phyloP scores from a whole-genome alignment of 2,888 invertebrate species.

The Artemia sinica region DNA sequence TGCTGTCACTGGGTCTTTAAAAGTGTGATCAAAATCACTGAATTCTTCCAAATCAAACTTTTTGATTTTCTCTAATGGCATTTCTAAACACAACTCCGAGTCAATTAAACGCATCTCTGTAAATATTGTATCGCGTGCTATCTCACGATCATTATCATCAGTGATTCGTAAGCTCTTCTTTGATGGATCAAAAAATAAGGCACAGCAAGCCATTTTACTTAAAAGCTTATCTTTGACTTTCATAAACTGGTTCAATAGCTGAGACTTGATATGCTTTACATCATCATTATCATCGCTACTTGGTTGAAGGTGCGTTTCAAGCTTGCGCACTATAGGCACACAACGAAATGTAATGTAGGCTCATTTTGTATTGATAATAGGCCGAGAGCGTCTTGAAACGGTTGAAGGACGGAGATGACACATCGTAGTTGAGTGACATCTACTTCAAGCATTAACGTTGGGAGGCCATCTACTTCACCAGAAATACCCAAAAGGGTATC shows the following conservation, averaged over 20 bases:
- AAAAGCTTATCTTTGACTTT: not conserved
- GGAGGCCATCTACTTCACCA: not conserved
- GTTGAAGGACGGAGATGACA: not conserved
- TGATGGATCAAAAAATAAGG: constrained; percentile 4
- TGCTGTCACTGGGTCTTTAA: constrained; percentile 7
- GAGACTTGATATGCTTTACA: constrained; percentile 5
- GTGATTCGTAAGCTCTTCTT: constrained; percentile 6
- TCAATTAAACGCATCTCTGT: constrained; percentile 5
- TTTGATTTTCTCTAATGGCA: constrained; percentile 9
- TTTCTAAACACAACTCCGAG: constrained; percentile 6
- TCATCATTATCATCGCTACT: constrained; percentile 1
- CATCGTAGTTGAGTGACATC: constrained; percentile 11
- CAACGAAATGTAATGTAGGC: constrained; percentile 4
- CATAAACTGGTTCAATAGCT: not conserved
- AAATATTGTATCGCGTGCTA: constrained; percentile 4
- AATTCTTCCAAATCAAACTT: constrained; percentile 9
- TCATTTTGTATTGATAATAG: constrained; percentile 4
- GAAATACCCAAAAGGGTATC: not conserved
- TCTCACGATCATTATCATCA: constrained; percentile 6
- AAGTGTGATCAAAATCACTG: not conserved
- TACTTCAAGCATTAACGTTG: not conserved
- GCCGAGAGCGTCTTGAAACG: constrained; percentile 10
- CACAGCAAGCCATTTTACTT: constrained; percentile 1
- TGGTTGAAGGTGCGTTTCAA: constrained; percentile 2
- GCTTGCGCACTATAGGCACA: constrained; percentile 11